Evolutionary conservation across 2,888 invertebrate genomes (phyloP), one percentile per base, ranked within the genome.

Genomic region (Drosophila paracracens): DNA sequence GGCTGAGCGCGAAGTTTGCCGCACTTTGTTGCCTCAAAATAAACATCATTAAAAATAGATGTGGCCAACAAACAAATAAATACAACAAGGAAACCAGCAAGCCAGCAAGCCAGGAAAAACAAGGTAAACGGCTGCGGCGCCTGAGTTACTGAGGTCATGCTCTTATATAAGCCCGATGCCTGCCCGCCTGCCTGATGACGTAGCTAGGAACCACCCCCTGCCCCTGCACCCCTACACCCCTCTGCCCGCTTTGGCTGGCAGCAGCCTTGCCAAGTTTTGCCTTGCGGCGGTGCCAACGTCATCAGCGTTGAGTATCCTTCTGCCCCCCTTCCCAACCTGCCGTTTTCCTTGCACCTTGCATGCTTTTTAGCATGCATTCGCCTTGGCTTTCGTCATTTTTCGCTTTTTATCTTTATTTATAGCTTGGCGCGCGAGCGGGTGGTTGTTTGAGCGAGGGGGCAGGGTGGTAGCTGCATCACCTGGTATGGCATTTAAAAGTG

Each of bases 141-240:
- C 63, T 16, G 16, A 48, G 33, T 50, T 60, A 66, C 80, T 88
- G 83, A 83, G 89, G 89, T 83, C 83, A 83, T 81, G 75, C 86
- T 29, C 18, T 83, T 84, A 83, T 73, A 76, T 88, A 88, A 84
- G 81, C 70, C 68, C 46, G 16, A 8, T 59, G 67, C 57, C 62
- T 29, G 67, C 35, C 53, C 1, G 33, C 51, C 50, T 3, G 64
- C 56, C 63, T 33, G 70, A 74, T 75, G 83, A 78, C 79, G 75
- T 67, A 46, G 64, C 56, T 62, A 38, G n/a, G 51, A 52, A 21
- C 13, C 40, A 25, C 36, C 11, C 6, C 27, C 21, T 13, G 8
- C 27, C 8, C 54, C 31, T 46, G 46, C 21, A 16, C 60, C 0
- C 27, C 36, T 10, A 6, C 29, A 13, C 16, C 33, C 36, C 43